Base-by-base conservation (phyloP, 2,888 invertebrate genomes). In the Agriopis marginaria region DNA sequence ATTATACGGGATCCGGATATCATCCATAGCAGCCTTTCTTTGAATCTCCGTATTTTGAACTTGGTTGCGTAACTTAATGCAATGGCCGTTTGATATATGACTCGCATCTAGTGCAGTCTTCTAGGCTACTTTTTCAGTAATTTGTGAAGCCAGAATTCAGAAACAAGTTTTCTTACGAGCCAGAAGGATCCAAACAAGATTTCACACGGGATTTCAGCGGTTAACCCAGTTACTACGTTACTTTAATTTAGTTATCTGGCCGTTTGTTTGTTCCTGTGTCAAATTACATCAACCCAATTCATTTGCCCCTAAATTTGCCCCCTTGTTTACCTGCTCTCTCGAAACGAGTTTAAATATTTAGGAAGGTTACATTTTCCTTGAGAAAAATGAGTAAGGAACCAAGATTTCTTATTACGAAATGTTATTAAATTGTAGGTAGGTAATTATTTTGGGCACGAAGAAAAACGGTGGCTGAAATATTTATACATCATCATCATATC, bases 211-310 rank as follows among this genome's bases (percentile, higher is more conserved):
- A 79, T 81, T 79, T 71, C 73, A 73, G 68, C 71, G 77, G 75
- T 77, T 76, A 79, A 80, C 79, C 79, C 74, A 79, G 77, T 78
- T 79, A 76, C 75, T 75, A 74, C 72, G 71, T 73, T 77, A 78
- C 74, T 81, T 80, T 82, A 81, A 82, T 81, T 77, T 79, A 78
- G 79, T 82, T 82, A 78, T 72, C 68, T 76, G 75, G 74, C 74
- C 63, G 58, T 63, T 59, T 60, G 63, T 70, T 78, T 81, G 76
- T 82, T 77, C 77, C 81, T 79, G 77, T 77, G 78, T 81, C 77
- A 79, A 80, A 79, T 79, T 79, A 80, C 73, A 79, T 77, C 72
- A 74, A 73, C 72, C 73, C 78, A 77, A 75, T 74, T 77, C 51
- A 72, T 79, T 78, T 82, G 71, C 71, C 75, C 78, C 75, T 73